Evolutionary conservation across 1,140 invertebrate species (phyloP).

Genomic region (Drosophila sechellia): DNA sequence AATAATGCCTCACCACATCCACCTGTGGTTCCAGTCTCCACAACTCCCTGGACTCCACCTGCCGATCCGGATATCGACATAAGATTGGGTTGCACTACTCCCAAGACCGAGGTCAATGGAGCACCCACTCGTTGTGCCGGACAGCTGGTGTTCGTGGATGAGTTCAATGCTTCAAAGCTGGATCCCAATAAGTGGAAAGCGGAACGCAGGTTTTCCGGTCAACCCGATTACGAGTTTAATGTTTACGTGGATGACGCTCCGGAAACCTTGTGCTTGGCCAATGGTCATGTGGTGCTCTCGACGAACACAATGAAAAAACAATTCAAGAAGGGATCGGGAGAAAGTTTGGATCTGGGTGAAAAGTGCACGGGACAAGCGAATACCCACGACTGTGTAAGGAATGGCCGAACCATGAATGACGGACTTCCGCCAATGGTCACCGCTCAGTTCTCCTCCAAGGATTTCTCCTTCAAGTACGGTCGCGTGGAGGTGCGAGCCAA

Average conservation of each 20-base stretch:
- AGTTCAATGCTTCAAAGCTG: constrained; percentile 81
- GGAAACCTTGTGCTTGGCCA: constrained; percentile 85
- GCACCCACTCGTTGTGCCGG: constrained; percentile 85
- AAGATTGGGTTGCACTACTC: constrained; percentile 24
- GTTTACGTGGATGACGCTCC: constrained; percentile 86
- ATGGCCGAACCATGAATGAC: constrained; percentile 45
- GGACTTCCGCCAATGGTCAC: constrained; percentile 87
- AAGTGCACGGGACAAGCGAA: constrained; percentile 85
- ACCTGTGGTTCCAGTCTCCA: neutral
- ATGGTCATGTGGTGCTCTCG: constrained; percentile 86
- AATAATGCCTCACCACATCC: constrained; percentile 3
- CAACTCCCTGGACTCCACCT: constrained; percentile 25
- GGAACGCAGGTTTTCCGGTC: constrained; percentile 80
- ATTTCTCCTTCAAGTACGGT: constrained; percentile 89
- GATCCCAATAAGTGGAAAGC: constrained; percentile 78
- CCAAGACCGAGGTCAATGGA: constrained; percentile 61
- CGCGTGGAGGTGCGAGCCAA: constrained; percentile 89
- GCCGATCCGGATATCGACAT: constrained; percentile 35
- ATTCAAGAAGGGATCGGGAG: constrained; percentile 80
- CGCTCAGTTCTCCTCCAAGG: constrained; percentile 87
- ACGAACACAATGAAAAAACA: constrained; percentile 86
- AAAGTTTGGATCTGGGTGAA: constrained; percentile 84
- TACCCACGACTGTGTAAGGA: constrained; percentile 83
- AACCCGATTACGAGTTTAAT: constrained; percentile 87
- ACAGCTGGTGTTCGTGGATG: constrained; percentile 86